Conservation (phyloP, 2,797 vertebrate species). For the Falco peregrinus region DNA sequence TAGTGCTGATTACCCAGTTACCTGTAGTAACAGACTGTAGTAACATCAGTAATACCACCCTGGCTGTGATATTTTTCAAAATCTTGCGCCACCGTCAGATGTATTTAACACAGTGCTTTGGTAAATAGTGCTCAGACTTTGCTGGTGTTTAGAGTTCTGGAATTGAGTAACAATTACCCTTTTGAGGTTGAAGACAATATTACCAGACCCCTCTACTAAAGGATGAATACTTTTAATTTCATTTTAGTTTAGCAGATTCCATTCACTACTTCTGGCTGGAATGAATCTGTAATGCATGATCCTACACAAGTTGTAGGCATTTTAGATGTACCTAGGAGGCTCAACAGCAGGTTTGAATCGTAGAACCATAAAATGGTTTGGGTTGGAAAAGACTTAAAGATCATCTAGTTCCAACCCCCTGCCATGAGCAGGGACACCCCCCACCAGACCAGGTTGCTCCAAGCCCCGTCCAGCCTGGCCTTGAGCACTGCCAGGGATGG, state of each 20-base stretch:
- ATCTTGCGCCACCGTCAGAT: neutral
- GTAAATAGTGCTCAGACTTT: neutral
- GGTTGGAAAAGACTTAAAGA: too few species aligned
- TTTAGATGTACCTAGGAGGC: neutral
- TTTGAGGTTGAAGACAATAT: neutral
- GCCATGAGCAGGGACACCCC: too few species aligned
- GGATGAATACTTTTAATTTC: neutral
- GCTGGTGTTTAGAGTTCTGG: neutral
- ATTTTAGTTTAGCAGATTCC: neutral
- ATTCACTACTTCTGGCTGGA: neutral
- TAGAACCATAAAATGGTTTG: too few species aligned
- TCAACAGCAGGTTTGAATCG: neutral
- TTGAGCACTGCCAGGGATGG: too few species aligned
- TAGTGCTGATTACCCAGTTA: neutral
- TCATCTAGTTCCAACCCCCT: too few species aligned
- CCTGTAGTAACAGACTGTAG: conserved; percentile 3
- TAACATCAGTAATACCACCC: neutral
- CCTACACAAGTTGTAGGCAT: neutral
- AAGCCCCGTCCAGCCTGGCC: too few species aligned
- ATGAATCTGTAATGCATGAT: neutral
- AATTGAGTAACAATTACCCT: neutral
- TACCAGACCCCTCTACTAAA: neutral
- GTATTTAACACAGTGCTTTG: neutral
- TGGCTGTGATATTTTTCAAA: neutral
- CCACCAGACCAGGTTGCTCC: too few species aligned